These are phyloP conservation scores for Coreoperca whiteheadi DNA, from an alignment of 2,113 vertebrate genomes.

Conservation along the genomic window DNA sequence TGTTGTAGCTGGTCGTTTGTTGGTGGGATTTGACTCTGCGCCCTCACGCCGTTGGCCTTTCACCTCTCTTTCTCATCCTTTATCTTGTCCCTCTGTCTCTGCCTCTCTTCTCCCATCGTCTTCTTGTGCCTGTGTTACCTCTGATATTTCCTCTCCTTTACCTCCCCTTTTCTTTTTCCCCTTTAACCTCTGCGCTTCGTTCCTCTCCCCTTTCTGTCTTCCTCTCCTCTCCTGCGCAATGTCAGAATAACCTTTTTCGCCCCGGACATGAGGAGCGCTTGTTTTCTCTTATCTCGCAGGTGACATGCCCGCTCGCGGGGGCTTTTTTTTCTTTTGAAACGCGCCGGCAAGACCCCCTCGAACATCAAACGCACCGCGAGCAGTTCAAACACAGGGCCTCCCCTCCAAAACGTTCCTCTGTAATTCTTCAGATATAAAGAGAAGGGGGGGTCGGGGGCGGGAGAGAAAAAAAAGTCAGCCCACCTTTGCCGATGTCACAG, in stretches of 20 bases:
- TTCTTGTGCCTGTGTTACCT: neutral
- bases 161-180: neutral
- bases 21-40: too few species aligned
- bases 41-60: too few species aligned
- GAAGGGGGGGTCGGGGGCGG: too few species aligned
- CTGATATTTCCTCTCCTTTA: neutral
- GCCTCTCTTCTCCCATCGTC: neutral
- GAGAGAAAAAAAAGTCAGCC: neutral
- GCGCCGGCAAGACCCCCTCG: neutral
- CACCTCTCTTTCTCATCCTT: neutral
- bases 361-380: constrained; percentile 48
- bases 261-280: constrained; percentile 64
- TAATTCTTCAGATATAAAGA: constrained; percentile 13
- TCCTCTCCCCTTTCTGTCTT: neutral
- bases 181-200: neutral
- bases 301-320: constrained; percentile 50
- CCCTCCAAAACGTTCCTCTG: constrained; percentile 19
- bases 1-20: too few species aligned
- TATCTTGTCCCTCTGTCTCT: neutral
- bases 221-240: constrained; percentile 2
- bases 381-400: constrained; percentile 30
- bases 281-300: constrained; percentile 59
- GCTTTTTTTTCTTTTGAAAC: constrained; percentile 43
- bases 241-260: constrained; percentile 51
- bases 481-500: constrained; percentile 36